A percentile compares a stretch with the other conserved stretches of the same genome.
Conservation (phyloP, 2,888 invertebrate genomes). For the Lysandra coridon region DNA sequence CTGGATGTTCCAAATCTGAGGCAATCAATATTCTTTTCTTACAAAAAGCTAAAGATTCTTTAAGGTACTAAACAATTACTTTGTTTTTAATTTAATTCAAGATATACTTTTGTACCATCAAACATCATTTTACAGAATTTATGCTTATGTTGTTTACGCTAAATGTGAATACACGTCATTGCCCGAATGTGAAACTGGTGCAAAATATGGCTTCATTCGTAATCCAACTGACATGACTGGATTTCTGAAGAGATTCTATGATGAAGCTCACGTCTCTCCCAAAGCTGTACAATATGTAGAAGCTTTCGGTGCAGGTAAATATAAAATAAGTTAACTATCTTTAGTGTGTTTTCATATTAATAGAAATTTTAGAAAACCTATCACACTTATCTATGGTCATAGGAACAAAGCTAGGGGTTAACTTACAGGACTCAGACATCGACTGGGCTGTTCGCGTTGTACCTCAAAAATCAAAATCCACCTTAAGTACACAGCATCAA, state of each 20-base stretch:
- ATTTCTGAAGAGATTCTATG: slow-evolving; percentile 65
- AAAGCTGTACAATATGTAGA: slow-evolving; percentile 82
- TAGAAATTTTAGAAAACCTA: no score
- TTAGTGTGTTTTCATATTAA: background rate
- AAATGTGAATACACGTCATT: slow-evolving; percentile 45
- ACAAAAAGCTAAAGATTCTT: slow-evolving; percentile 78
- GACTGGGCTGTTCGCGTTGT: no score
- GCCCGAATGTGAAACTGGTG: slow-evolving; percentile 37
- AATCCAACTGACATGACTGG: slow-evolving; percentile 43
- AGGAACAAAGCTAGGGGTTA: no score
- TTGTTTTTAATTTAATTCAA: background rate
- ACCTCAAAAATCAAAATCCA: no score
- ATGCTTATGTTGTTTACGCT: slow-evolving; percentile 48
- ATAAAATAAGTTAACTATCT: background rate
- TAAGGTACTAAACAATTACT: slow-evolving; percentile 1
- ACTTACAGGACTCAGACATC: no score
- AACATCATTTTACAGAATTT: slow-evolving; percentile 45
- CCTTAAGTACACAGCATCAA: no score
- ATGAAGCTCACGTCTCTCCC: slow-evolving; percentile 80
- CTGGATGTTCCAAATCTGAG: slow-evolving; percentile 87
- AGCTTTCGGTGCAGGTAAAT: slow-evolving; percentile 82
- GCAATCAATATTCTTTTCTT: slow-evolving; percentile 83
- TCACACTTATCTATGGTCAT: no score
- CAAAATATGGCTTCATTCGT: slow-evolving; percentile 46
- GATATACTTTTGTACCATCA: background rate